A percentile compares a stretch with the other conserved stretches of the same genome.
phyloP scores from a whole-genome alignment of 2,113 vertebrate genomes.

The Eclectus roratus region DNA sequence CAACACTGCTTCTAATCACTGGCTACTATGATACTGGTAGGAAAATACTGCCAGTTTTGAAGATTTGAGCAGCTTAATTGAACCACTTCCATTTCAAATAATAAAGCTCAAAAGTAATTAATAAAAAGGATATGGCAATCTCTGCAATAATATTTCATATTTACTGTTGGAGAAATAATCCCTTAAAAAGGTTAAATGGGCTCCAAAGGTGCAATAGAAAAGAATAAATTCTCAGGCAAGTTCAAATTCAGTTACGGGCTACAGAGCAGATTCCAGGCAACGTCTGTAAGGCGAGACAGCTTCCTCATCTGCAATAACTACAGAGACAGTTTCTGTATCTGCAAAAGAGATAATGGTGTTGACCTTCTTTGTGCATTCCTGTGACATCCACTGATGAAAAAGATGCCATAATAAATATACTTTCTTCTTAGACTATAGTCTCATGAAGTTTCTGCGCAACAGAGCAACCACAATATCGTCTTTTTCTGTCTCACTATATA shows the following conservation, averaged over 20 bases:
- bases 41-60: constrained; percentile 27
- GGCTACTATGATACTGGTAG: background rate
- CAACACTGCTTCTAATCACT: background rate
- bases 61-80: constrained; percentile 5
- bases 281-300: background rate
- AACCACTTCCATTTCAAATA: background rate
- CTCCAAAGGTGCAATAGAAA: constrained; percentile 41
- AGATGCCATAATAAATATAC: background rate
- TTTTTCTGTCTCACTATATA: background rate
- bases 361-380: constrained; percentile 38
- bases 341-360: constrained; percentile 29
- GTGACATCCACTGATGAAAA: constrained; percentile 40
- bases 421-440: background rate
- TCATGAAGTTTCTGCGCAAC: background rate
- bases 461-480: background rate
- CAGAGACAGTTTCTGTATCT: constrained; percentile 42
- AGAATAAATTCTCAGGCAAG: constrained; percentile 50
- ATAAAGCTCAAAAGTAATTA: constrained; percentile 28
- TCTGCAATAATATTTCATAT: constrained; percentile 26
- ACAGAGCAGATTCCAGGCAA: background rate
- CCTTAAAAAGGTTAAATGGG: constrained; percentile 44
- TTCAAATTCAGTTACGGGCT: constrained; percentile 38
- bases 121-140: background rate
- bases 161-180: constrained; percentile 51
- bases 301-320: background rate